Base-by-base conservation (phyloP, 2,888 invertebrate genomes). In the Chrysina gloriosa region DNA sequence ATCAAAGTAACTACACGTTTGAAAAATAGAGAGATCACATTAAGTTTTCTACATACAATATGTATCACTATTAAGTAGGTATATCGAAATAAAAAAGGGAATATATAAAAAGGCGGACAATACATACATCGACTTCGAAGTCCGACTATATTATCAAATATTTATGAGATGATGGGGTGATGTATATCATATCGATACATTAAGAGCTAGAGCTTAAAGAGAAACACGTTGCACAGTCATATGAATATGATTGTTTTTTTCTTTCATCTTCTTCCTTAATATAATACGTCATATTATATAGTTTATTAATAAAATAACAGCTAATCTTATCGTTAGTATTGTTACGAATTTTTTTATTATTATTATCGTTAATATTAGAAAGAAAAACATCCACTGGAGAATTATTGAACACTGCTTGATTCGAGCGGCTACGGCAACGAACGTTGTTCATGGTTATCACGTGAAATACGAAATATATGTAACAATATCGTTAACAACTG, bases 21-120 rank as follows among this genome's bases (percentile, higher is more conserved):
- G 31, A 67, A 67, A 36, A 58, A 67, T 58, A 45, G 21, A 71
- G 71, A 73, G 71, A 73, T 72, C 74, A 71, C 71, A 68, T 72
- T 69, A 61, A 71, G 54, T 64, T 69, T 27, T 63, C 58, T 68
- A 67, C 68, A 66, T 65, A 50, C 9, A 9, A 7, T 19, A 29
- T 7, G 29, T 52, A 52, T 52, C 52, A 52, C 52, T 31, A 52
- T 16, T n/a, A 31, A 31, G 36, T 67, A 64, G 21, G 31, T 63
- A 68, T 54, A 63, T 56, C 54, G 56, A 63, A 36, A 65, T 58
- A 69, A 71, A 47, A 52, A 61, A n/a, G n/a, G n/a, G 67, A 71
- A 74, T 68, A 67, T 69, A 70, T 56, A 65, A 58, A 70, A 64
- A 71, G 70, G 63, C 67, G 61, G 63, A 69, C 61, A 67, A 69